These are phyloP conservation scores for Miniopterus natalensis DNA, from an alignment of 2,113 vertebrate genomes.

Conservation along the genomic window DNA sequence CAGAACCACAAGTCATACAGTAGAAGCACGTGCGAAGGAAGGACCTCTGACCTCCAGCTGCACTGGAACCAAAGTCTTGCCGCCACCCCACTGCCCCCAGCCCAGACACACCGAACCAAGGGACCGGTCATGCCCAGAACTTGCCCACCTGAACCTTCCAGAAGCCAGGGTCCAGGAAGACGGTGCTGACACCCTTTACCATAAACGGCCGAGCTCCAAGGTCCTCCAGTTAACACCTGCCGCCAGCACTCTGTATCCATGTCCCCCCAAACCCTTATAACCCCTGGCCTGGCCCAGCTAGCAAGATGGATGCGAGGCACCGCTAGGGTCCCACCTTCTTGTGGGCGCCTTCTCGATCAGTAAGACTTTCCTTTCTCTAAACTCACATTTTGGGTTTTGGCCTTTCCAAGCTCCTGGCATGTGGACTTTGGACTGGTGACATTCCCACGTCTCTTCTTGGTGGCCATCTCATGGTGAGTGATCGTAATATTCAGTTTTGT, in stretches of 20 bases:
- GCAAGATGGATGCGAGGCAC: background rate
- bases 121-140: background rate
- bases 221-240: too few species aligned
- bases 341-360: background rate
- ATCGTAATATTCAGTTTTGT: slow-evolving; percentile 46
- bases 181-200: background rate
- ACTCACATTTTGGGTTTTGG: background rate
- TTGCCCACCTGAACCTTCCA: background rate
- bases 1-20: background rate
- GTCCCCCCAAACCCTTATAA: background rate
- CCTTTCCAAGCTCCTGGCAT: too few species aligned
- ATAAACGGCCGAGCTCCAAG: background rate
- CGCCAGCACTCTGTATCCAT: background rate
- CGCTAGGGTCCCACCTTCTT: background rate
- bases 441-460: background rate
- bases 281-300: background rate
- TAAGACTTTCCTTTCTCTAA: background rate
- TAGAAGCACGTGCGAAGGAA: background rate
- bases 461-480: background rate
- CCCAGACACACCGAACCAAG: background rate
- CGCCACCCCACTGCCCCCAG: background rate
- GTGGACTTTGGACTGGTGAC: background rate
- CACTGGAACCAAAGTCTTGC: background rate
- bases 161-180: background rate
- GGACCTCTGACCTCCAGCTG: background rate